Base-by-base conservation (phyloP, 2,888 invertebrate genomes). In the Caenorhabditis sp. region DNA sequence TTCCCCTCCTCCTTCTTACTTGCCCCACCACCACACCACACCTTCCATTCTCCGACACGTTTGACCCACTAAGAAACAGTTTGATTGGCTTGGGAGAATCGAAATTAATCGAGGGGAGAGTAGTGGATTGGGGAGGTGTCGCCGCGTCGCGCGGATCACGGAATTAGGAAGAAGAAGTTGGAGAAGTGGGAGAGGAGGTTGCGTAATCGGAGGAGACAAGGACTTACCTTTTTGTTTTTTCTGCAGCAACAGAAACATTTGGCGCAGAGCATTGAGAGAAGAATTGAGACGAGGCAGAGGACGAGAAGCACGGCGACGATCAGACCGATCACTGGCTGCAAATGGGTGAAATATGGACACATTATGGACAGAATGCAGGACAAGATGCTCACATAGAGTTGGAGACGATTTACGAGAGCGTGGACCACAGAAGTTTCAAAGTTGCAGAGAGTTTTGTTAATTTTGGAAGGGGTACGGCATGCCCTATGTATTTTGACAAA, bases 241-340 rank as follows among this genome's bases (percentile, higher is more conserved):
- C 65, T 53, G 51, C 85, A 86, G 61, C 86, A 87, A 47, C 87
- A 87, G 72, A 84, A 85, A 70, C 83, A 87, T 58, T 83, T 85
- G 24, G 88, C 88, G 5, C 88, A 83, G 64, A 89, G 77, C 58
- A 89, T 74, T 2, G 88, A 86, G 18, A 89, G 77, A 15, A 90
- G 85, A 13, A 89, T 80, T 22, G 87, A 88, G 40, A 90, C 64
- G 15, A 90, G 78, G 18, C 90, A 77, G 15, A 90, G 82, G 18
- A 89, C 87, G n/a, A 90, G 78, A 9, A 90, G 85, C 26, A 88
- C 74, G 1, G 90, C 90, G 8, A 86, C 87, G 32, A 87, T 85
- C 15, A 90, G 83, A 8, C 90, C 90, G 65, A 90, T 74, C 5
- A 90, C 81, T 20, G 90, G 90, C 89, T 90, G 83, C 60, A 87